Conservation (phyloP, 2,797 vertebrate species). For the Peromyscus eremicus region DNA sequence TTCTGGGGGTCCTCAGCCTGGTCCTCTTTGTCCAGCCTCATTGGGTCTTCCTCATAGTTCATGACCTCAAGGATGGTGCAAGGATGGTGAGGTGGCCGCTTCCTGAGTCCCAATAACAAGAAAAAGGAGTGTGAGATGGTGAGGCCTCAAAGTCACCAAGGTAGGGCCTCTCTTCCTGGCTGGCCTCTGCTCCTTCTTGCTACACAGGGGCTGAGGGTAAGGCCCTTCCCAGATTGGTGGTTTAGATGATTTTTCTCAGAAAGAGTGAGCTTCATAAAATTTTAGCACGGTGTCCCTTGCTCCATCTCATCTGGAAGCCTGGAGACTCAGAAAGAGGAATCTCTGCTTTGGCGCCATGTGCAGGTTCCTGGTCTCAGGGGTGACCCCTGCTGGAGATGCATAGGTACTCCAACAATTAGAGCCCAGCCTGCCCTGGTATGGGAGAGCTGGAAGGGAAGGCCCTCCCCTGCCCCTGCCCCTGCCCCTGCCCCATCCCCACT, state of each 20-base stretch:
- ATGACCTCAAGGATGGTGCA: fast-evolving
- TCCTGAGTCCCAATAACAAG: fast-evolving
- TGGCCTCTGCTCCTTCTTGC: background rate
- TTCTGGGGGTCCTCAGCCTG: fast-evolving
- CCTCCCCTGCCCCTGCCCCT: background rate
- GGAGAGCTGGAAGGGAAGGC: background rate
- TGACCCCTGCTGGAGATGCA: background rate
- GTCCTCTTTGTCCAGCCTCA: background rate
- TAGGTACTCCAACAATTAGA: background rate
- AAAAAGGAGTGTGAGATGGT: fast-evolving
- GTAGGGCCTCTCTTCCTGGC: background rate
- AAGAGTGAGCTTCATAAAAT: fast-evolving
- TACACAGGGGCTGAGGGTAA: background rate
- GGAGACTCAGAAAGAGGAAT: fast-evolving
- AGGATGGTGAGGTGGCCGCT: background rate
- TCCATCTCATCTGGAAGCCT: background rate
- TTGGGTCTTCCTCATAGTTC: background rate
- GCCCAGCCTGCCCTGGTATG: too few species aligned
- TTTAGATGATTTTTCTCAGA: fast-evolving
- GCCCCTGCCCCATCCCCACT: background rate
- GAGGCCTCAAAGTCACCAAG: background rate
- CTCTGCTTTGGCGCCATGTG: fast-evolving
- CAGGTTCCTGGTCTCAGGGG: background rate
- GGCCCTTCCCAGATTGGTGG: too few species aligned
- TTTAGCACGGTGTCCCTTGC: background rate